Evolutionary conservation across 1,140 invertebrate genomes (phyloP).

Genomic region (Brachionus koreanus): DNA sequence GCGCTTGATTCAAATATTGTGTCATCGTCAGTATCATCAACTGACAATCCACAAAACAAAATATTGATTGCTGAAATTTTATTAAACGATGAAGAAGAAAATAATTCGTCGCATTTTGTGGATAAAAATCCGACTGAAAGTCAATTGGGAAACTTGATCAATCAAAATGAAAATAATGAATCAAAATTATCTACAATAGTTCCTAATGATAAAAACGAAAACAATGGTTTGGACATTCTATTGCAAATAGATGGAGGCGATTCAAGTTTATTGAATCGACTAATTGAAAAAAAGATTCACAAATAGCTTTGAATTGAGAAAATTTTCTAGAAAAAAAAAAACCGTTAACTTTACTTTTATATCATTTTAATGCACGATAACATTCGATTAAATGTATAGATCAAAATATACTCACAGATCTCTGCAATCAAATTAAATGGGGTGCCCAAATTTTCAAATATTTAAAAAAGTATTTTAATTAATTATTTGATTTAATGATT

Average conservation of each 20-base stretch:
- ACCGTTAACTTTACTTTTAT: neutral
- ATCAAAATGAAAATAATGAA: neutral
- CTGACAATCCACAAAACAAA: neutral
- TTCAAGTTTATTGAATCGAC: neutral
- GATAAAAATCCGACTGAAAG: neutral
- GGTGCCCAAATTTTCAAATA: neutral
- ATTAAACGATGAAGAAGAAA: neutral
- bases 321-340: neutral
- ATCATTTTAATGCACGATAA: neutral
- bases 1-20: neutral
- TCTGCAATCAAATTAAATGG: neutral
- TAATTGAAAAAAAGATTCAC: neutral
- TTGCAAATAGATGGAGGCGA: neutral
- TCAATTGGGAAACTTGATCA: neutral
- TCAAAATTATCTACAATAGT: neutral
- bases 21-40: neutral
- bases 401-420: neutral
- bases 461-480: neutral
- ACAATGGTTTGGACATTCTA: neutral
- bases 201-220: neutral
- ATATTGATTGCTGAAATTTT: neutral
- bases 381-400: constrained; percentile 13
- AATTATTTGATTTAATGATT: neutral
- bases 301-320: neutral
- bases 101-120: neutral